Conservation (phyloP, 2,888 invertebrate genomes). For the Cheilosia variabilis region DNA sequence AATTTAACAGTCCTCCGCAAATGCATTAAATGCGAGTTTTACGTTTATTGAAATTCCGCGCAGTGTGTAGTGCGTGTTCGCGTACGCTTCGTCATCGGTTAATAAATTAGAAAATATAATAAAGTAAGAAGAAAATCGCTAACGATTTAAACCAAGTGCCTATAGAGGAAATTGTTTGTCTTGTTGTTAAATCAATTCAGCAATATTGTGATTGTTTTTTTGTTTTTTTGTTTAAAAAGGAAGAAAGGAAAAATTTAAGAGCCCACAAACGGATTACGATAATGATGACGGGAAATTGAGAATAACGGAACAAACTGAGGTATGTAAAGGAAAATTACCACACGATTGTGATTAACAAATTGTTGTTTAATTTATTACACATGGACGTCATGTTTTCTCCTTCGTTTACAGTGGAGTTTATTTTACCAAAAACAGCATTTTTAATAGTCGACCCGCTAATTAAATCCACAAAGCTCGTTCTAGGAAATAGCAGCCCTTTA, state of each 20-base stretch:
- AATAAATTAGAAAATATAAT: constrained; percentile 52
- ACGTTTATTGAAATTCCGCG: constrained; percentile 67
- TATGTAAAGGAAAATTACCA: background rate
- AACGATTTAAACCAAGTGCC: constrained; percentile 56
- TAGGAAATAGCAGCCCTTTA: too few relatives aligned
- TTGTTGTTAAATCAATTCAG: constrained; percentile 1
- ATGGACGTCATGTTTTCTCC: too few relatives aligned
- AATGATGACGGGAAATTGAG: background rate
- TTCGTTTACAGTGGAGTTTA: too few relatives aligned
- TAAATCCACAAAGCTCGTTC: too few relatives aligned
- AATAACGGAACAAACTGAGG: background rate
- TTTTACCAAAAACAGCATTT: too few relatives aligned
- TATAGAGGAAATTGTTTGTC: constrained; percentile 43
- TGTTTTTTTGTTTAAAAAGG: background rate
- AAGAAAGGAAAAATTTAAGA: background rate
- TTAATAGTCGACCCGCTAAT: too few relatives aligned
- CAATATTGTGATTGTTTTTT: constrained; percentile 16
- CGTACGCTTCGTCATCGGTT: constrained; percentile 25
- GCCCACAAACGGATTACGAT: constrained; percentile 19
- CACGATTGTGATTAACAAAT: too few relatives aligned
- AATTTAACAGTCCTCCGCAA: constrained; percentile 63
- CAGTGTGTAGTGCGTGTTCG: constrained; percentile 38
- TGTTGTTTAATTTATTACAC: too few relatives aligned
- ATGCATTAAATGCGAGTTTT: constrained; percentile 71
- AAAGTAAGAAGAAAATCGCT: constrained; percentile 35